Percentiles rank a stretch among this genome's conserved stretches.
Conservation (phyloP, 2,888 invertebrate genomes). For the Philopedon plagiatum region DNA sequence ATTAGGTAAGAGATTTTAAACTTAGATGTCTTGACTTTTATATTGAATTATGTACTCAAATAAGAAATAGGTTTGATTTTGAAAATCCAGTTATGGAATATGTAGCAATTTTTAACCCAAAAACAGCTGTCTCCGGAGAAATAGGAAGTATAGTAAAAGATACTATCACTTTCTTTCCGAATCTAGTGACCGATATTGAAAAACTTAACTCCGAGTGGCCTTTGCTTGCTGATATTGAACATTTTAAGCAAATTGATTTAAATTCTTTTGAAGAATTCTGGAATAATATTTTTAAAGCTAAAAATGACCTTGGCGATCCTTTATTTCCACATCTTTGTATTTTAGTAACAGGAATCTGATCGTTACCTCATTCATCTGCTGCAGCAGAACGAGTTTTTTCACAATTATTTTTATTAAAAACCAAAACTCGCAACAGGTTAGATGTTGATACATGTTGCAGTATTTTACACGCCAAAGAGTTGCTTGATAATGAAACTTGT, state of each 20-base stretch:
- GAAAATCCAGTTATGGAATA: not conserved
- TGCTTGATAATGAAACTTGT: not conserved
- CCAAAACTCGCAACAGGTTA: constrained; percentile 4
- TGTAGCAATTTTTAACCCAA: not conserved
- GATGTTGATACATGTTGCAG: not conserved
- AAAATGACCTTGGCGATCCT: not conserved
- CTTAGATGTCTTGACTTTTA: not conserved
- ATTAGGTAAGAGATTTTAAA: not conserved
- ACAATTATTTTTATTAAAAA: not conserved
- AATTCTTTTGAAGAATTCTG: not conserved
- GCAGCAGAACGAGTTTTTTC: constrained; percentile 1
- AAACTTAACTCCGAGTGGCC: not conserved
- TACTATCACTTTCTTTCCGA: not conserved
- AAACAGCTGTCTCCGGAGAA: not conserved
- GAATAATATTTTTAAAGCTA: not conserved
- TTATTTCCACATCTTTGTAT: not conserved
- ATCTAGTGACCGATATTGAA: not conserved
- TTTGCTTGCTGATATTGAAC: not conserved
- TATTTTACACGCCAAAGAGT: not conserved
- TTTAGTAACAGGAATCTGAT: not conserved
- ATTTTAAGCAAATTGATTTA: not conserved
- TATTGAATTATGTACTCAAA: not conserved
- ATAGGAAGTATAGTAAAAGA: not conserved
- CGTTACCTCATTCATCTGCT: not conserved
- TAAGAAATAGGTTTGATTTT: constrained; percentile 5